Conservation (phyloP, 2,113 vertebrate species). For the Heterocephalus glaber region DNA sequence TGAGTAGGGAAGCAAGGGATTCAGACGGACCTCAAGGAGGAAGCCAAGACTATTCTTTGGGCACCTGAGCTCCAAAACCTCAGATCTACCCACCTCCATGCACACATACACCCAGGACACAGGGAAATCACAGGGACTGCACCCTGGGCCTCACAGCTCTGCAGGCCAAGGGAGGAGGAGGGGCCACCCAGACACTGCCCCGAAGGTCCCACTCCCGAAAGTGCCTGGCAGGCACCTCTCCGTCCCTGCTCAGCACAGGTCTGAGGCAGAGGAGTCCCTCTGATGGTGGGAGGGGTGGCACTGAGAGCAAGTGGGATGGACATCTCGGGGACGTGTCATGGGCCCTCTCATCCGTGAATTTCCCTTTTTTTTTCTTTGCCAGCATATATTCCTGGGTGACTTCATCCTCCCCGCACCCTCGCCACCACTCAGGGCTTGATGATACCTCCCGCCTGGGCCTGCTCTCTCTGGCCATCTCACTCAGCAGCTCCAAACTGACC, state of each 20-base stretch:
- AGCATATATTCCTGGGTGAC: not conserved
- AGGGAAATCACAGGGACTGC: not conserved
- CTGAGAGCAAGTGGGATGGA: not conserved
- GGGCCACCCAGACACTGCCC: not conserved
- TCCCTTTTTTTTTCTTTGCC: not conserved
- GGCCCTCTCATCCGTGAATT: not conserved
- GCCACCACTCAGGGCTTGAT: not conserved
- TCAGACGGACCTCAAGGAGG: not conserved
- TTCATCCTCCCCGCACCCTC: not conserved
- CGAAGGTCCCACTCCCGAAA: fast-evolving
- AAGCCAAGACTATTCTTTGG: not conserved
- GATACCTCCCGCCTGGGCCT: not conserved
- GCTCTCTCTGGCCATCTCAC: not conserved
- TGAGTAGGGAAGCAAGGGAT: not conserved
- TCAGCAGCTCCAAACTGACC: not conserved
- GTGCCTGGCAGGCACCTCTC: not conserved
- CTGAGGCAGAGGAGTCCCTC: not conserved
- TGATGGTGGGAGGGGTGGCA: fast-evolving
- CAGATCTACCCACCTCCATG: not conserved
- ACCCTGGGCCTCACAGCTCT: not conserved
- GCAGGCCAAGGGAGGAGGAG: not conserved
- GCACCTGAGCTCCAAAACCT: not conserved
- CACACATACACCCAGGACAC: not conserved
- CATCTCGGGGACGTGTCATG: not conserved
- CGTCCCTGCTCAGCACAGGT: not conserved